Evolutionary conservation across 1,140 invertebrate species (phyloP).

Genomic region (Chelonus insularis): DNA sequence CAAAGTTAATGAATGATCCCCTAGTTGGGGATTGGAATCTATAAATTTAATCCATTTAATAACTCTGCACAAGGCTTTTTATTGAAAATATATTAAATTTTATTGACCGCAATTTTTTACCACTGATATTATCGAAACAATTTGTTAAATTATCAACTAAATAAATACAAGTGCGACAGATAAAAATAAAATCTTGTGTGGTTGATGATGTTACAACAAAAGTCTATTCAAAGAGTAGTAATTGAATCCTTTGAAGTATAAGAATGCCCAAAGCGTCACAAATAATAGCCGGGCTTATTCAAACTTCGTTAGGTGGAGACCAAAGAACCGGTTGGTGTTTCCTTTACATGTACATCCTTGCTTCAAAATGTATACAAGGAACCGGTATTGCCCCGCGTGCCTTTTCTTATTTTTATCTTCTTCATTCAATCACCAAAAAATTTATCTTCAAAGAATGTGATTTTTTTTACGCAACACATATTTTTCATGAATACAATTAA

Average conservation of each 20-base stretch:
- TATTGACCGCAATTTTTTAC: not conserved
- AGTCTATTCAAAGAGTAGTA: not conserved
- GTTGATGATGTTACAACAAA: too few species aligned
- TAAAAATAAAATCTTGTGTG: too few species aligned
- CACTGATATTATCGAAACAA: too few species aligned
- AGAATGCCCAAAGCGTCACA: slow-evolving; percentile 2
- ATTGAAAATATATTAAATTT: not conserved
- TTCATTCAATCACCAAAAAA: too few species aligned
- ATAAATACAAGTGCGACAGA: too few species aligned
- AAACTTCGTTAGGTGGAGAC: slow-evolving; percentile 37
- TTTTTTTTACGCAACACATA: too few species aligned
- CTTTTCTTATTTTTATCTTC: not conserved
- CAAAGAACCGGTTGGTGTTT: slow-evolving; percentile 26
- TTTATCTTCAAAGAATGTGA: too few species aligned
- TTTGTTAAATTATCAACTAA: too few species aligned
- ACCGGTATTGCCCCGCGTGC: slow-evolving; percentile 16
- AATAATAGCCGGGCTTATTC: slow-evolving; percentile 35
- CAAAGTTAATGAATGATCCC: too few species aligned
- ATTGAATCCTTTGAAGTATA: slow-evolving; percentile 20
- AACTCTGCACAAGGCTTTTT: not conserved
- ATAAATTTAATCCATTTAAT: too few species aligned
- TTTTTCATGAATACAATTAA: not conserved
- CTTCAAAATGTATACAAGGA: not conserved
- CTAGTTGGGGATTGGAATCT: too few species aligned
- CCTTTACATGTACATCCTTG: slow-evolving; percentile 9